phyloP scores from a whole-genome alignment of 2,797 vertebrate species.

The Tolypeutes matacus region DNA sequence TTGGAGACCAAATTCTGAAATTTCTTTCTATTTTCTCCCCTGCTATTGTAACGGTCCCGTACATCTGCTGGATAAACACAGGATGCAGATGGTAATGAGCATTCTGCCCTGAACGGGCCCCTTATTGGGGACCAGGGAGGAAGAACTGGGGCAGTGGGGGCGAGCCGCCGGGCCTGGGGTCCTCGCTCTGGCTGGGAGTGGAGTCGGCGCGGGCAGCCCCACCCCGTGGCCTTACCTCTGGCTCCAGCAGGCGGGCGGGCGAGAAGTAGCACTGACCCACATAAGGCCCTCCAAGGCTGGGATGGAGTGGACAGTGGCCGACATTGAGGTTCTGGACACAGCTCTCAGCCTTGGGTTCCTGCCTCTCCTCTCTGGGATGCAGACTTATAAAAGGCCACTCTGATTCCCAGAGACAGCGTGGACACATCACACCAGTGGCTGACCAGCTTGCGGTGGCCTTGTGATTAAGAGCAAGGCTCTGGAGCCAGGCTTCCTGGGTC shows the following conservation, averaged over 20 bases:
- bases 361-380: too few relatives aligned
- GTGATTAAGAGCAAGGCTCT: neutral
- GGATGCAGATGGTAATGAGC: constrained; percentile 85
- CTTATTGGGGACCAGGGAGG: constrained; percentile 62
- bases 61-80: constrained; percentile 87
- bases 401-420: neutral
- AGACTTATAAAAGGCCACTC: neutral
- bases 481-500: neutral
- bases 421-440: too few relatives aligned
- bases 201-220: neutral
- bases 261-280: neutral
- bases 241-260: neutral
- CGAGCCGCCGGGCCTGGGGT: neutral
- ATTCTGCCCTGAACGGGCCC: constrained; percentile 71
- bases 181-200: neutral
- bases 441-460: neutral
- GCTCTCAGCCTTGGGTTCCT: neutral
- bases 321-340: neutral
- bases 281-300: neutral
- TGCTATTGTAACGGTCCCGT: constrained; percentile 87
- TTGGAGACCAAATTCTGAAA: constrained; percentile 89
- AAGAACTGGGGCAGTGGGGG: neutral
- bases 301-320: neutral
- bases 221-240: neutral
- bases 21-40: constrained; percentile 88